phyloP scores from a whole-genome alignment of 2,797 vertebrate species.

The Poeciliopsis gracilis region DNA sequence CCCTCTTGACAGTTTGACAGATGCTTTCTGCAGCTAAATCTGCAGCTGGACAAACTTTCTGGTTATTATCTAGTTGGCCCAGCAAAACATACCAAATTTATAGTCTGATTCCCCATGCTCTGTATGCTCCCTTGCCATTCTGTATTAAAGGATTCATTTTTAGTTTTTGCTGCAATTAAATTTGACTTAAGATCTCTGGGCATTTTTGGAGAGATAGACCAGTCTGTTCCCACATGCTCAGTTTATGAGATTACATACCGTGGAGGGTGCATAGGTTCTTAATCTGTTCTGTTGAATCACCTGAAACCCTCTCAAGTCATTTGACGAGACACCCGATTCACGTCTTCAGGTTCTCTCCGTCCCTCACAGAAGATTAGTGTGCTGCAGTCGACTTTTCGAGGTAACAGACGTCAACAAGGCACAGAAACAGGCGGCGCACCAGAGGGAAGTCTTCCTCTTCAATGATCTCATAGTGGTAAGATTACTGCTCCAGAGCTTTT shows the following conservation, averaged over 20 bases:
- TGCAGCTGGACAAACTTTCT: conserved; percentile 1
- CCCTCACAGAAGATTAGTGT: conserved; percentile 95
- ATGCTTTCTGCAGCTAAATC: not conserved
- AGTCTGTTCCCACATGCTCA: not conserved
- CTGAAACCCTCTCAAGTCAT: not conserved
- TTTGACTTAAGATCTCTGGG: not conserved
- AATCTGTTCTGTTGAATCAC: not conserved
- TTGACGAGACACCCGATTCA: not conserved
- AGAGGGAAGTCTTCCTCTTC: conserved; percentile 99
- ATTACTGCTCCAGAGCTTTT: not conserved
- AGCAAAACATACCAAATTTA: not conserved
- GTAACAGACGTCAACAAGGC: conserved; percentile 96
- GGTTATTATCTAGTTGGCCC: not conserved
- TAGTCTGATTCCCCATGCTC: not conserved
- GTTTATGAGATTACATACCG: not conserved
- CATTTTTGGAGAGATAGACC: not conserved
- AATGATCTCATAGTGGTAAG: conserved; percentile 96
- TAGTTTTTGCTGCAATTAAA: conserved; percentile 7
- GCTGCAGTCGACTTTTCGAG: conserved; percentile 98
- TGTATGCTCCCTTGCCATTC: not conserved
- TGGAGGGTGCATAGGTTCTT: conserved; percentile 4
- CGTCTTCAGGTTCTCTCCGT: conserved; percentile 91
- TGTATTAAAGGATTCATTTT: not conserved
- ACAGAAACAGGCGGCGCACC: conserved; percentile 97
- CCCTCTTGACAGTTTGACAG: conserved; percentile 1